Base-by-base conservation (phyloP, 2,888 invertebrate genomes). In the Caenorhabditis sp. region DNA sequence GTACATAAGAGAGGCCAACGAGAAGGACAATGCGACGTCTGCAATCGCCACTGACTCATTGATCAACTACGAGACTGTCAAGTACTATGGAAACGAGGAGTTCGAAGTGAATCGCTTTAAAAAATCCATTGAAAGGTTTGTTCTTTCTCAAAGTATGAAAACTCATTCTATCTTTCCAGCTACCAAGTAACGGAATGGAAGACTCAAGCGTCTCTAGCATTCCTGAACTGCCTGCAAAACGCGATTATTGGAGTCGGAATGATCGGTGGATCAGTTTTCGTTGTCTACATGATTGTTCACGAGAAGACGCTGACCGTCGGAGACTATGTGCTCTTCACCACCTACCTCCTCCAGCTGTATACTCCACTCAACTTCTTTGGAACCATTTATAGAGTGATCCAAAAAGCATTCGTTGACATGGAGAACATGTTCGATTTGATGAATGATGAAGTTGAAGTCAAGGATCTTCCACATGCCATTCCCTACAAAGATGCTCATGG, bases 341-440 rank as follows among this genome's bases (percentile, higher is more conserved):
- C 96, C 1, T 99, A 98, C 92, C 95, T 98, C 24, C 95, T 97
- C 86, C 98, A 94, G 90, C 94, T 99, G 28, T 98, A 87, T 79
- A 79, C 96, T 80, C 98, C 98, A 0, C 94, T 99, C 68, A 98
- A 98, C 94, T 98, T 96, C 95, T 97, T 99, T 92, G 98, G 98
- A 35, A 98, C 97, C 2, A 98, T 97, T 92, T 99, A 99, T 92
- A 80, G 98, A 92, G 96, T 96, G 75, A 97, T 98, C 81, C 98
- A 98, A 92, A 96, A 96, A 94, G 96, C 97, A 92, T 98, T 99
- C 92, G 95, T 98, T 22, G 98, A 99, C 92, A 98, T 98, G 98
- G 98, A 99, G 93, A 98, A 98, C 93, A 98, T 99, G 98, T 97
- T 98, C 92, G 97, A 98, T 89, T 93, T 99, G 84, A 94, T 99